Evolutionary conservation across 2,113 vertebrate genomes (phyloP), one percentile per base, ranked within the genome.

Genomic region (Rana temporaria): DNA sequence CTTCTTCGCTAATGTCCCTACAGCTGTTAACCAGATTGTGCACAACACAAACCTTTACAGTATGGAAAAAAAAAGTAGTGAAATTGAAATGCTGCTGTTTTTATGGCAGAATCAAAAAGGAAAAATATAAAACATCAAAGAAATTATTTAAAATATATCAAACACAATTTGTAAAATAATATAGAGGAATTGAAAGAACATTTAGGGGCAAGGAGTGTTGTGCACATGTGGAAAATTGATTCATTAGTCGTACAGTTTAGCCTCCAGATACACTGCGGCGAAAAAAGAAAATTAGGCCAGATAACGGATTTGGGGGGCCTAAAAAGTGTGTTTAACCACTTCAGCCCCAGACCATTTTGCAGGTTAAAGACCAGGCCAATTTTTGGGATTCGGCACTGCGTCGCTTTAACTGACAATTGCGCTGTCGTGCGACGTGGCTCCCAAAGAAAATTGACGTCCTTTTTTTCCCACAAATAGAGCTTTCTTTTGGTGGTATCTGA

Each of bases 101-200:
- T 88, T 89, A 88, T 84, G 86, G 87, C 77, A 85, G 84, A 88
- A 78, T 87, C 84, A 85, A 90, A 90, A 86, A 87, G 87, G 88
- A 85, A 88, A 90, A 90, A 89, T 86, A 87, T 91, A 90, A 91
- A 90, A 91, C 90, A 90, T 91, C 90, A 91, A 91, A 90, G 88
- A 86, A 91, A 90, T 88, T 90, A 90, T 91, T 91, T 90, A 88
- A 90, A 90, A 90, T 91, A 89, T 91, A 91, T 91, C 89, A 91
- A 91, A 91, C 88, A 87, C 88, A 91, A 90, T 91, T 91, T 91
- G 90, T 90, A 88, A 85, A 86, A 73, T 87, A 91, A 90, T 90
- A 87, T 83, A 83, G 81, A 11, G 63, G 26, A 75, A 83, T 68
- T 60, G 72, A 66, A 76, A 57, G 65, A 76, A 83, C 71, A 75